Base-by-base conservation (phyloP, 2,113 vertebrate species). In the Gadus chalcogrammus region DNA sequence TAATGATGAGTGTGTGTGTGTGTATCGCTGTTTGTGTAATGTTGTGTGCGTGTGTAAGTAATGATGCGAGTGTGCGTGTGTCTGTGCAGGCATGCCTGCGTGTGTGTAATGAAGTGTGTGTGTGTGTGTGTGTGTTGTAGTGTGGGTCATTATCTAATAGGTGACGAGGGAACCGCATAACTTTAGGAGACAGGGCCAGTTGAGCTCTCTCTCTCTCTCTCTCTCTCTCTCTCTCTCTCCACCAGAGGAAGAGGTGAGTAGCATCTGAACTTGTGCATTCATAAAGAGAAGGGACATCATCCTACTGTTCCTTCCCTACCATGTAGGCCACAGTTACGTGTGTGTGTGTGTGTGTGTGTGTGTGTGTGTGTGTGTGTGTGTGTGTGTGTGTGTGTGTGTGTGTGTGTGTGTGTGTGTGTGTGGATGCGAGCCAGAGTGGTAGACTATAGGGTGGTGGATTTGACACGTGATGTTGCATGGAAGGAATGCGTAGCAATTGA, bases 381-480 rank as follows among this genome's bases (percentile, higher is more conserved):
- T 59, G 56, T 59, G 56, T 59, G 56, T 59, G 56, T 59, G 56
- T 59, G 56, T n/a, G 56, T 59, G 56, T 59, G 56, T 59, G 56
- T 59, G 56, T 59, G 15, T 59, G 56, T 59, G 15, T 59, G 56
- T 59, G 56, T 59, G 15, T 65, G 64, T 48, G 42, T 48, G 42
- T 48, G 42, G 42, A 48, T 48, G 7, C 9, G 64, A 52, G 38
- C 64, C n/a, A 48, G 42, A 48, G 42, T 2, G 42, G 42, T 9
- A 42, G 38, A 42, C 22, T 24, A 48, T 48, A 48, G 2, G 42
- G 42, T 48, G 42, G 42, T 48, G 8, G 42, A 9, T 1, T 48
- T 13, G 42, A 48, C 42, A 48, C 42, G 42, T 48, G 42, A 48
- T 48, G 42, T 9, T 48, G 42, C 42, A 48, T 48, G 42, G 42